phyloP scores from a whole-genome alignment of 2,113 vertebrate species.

The Dipodomys ordii region DNA sequence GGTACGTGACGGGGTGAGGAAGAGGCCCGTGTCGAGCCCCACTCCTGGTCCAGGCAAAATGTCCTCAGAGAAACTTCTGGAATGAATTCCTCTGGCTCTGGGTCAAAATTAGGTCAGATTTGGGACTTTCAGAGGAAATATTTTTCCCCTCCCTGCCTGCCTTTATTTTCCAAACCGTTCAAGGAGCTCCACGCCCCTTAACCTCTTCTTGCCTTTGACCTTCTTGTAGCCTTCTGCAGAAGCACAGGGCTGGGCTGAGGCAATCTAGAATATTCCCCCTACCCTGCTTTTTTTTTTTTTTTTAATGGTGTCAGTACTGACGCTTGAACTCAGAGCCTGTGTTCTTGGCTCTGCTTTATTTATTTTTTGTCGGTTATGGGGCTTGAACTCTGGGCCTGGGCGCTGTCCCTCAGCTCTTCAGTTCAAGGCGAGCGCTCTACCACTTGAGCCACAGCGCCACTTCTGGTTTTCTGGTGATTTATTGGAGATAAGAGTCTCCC shows the following conservation, averaged over 20 bases:
- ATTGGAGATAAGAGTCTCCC: no score
- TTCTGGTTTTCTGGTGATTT: no score
- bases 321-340: no score
- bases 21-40: background rate
- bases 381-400: no score
- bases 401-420: no score
- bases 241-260: background rate
- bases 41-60: background rate
- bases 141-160: slow-evolving; percentile 52
- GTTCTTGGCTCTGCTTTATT: no score
- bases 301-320: no score
- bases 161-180: slow-evolving; percentile 40
- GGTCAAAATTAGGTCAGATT: slow-evolving; percentile 77
- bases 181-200: slow-evolving; percentile 15
- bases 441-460: no score
- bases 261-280: background rate
- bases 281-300: background rate
- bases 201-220: background rate
- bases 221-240: background rate
- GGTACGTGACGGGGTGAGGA: background rate
- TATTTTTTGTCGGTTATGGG: no score
- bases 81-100: slow-evolving; percentile 60
- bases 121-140: slow-evolving; percentile 79
- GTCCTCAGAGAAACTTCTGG: slow-evolving; percentile 70
- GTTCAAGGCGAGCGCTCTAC: no score